These are phyloP conservation scores for Hyaena hyaena DNA, from an alignment of 2,113 vertebrate species.

Conservation along the genomic window DNA sequence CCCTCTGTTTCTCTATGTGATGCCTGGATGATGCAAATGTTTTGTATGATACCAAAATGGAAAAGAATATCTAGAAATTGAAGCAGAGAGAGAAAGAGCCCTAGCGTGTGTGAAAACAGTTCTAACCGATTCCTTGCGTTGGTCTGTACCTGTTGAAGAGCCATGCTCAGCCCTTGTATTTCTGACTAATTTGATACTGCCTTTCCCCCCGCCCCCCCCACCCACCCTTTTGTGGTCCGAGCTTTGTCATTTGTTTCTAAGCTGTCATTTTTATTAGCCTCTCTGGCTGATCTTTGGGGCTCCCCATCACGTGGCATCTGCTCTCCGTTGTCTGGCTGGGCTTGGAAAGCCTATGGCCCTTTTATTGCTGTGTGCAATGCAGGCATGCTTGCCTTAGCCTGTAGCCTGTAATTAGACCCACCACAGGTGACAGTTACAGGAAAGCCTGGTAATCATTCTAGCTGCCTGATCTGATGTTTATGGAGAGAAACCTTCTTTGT, in stretches of 20 bases:
- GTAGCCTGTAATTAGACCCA: slow-evolving; percentile 95
- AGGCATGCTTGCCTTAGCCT: slow-evolving; percentile 85
- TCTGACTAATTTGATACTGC: slow-evolving; percentile 77
- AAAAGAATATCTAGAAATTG: slow-evolving; percentile 9
- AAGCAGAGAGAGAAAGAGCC: background rate
- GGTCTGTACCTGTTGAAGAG: slow-evolving; percentile 78
- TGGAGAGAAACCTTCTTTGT: slow-evolving; percentile 88
- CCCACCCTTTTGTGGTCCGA: background rate
- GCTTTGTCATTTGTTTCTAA: slow-evolving; percentile 83
- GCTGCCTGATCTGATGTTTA: slow-evolving; percentile 89
- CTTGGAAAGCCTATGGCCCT: slow-evolving; percentile 87
- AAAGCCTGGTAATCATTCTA: slow-evolving; percentile 91
- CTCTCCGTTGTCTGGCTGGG: slow-evolving; percentile 83
- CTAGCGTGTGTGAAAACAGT: background rate
- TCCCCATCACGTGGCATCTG: slow-evolving; percentile 83
- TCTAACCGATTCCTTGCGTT: background rate
- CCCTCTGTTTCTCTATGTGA: slow-evolving; percentile 6
- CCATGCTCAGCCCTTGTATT: slow-evolving; percentile 42
- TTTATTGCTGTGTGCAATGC: slow-evolving; percentile 85
- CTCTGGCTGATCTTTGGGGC: slow-evolving; percentile 85
- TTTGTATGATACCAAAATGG: slow-evolving; percentile 35
- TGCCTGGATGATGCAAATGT: slow-evolving; percentile 54
- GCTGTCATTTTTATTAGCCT: slow-evolving; percentile 88
- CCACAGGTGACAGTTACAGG: slow-evolving; percentile 90
- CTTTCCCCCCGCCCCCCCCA: no score